These are phyloP conservation scores for Ethmia dodecea DNA, from an alignment of 2,888 invertebrate species.

Conservation along the genomic window DNA sequence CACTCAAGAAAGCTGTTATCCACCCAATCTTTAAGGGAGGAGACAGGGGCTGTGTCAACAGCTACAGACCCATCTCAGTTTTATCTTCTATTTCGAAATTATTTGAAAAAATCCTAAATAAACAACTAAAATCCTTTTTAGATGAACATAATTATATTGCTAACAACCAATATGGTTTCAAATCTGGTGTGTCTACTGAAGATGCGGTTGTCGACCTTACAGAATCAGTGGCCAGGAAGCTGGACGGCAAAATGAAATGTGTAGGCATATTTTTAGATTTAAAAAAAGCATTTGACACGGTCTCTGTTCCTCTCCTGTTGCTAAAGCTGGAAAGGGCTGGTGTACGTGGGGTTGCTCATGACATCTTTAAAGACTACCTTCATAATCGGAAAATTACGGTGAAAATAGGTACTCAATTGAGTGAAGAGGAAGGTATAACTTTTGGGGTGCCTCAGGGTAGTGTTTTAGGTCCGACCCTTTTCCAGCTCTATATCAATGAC, in stretches of 20 bases:
- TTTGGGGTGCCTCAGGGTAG: too few relatives aligned
- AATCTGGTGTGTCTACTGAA: neutral
- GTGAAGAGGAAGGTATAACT: too few relatives aligned
- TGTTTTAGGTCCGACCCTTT: too few relatives aligned
- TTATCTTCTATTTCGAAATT: slow-evolving; percentile 12
- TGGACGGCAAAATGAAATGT: neutral
- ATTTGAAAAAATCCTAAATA: slow-evolving; percentile 13
- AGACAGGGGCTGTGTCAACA: slow-evolving; percentile 8
- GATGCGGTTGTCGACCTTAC: neutral
- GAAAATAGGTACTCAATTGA: neutral
- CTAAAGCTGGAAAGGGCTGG: neutral
- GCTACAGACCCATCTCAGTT: slow-evolving; percentile 13
- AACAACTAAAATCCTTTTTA: slow-evolving; percentile 1
- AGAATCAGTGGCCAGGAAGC: neutral
- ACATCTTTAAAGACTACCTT: neutral
- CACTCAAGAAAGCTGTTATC: slow-evolving; percentile 9
- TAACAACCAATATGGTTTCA: slow-evolving; percentile 1
- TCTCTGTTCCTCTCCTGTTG: neutral
- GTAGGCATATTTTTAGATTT: neutral
- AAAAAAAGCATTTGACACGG: neutral
- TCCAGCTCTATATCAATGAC: too few relatives aligned
- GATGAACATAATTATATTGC: neutral
- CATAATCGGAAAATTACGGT: neutral
- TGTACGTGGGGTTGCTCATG: neutral
- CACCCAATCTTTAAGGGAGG: slow-evolving; percentile 11